Conservation (phyloP, 2,797 vertebrate species). For the Sus cebifrons region DNA sequence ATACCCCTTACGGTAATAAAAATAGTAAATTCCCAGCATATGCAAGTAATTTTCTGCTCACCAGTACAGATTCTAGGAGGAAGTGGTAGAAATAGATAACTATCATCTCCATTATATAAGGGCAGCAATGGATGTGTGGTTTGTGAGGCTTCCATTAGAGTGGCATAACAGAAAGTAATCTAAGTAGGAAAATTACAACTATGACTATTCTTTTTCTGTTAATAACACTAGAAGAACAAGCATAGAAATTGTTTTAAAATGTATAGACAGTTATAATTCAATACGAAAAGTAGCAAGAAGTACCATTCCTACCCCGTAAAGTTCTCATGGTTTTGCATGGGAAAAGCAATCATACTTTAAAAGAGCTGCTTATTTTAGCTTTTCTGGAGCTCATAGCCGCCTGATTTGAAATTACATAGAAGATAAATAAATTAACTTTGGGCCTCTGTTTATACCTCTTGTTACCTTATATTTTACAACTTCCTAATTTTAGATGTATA, state of each 20-base stretch:
- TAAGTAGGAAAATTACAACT: not conserved
- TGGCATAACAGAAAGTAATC: not conserved
- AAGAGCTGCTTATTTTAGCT: not conserved
- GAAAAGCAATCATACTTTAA: not conserved
- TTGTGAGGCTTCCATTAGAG: not conserved
- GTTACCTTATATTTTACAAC: not conserved
- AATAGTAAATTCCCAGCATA: not conserved
- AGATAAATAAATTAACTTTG: not conserved
- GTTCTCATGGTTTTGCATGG: not conserved
- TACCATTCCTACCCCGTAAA: not conserved
- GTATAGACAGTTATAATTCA: not conserved
- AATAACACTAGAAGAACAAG: not conserved
- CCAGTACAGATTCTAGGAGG: not conserved
- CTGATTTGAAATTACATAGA: not conserved
- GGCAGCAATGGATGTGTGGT: not conserved
- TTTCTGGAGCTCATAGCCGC: not conserved
- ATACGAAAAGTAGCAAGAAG: not conserved
- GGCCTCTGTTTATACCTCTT: not conserved
- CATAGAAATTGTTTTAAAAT: not conserved
- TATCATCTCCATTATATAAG: not conserved
- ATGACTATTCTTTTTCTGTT: not conserved
- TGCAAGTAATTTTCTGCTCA: not conserved
- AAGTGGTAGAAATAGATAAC: not conserved
- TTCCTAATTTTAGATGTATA: not conserved
- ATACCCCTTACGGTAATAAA: not conserved